Percentiles rank a stretch among this genome's conserved stretches.
These are phyloP conservation scores for Phylloscopus trochilus DNA, from an alignment of 2,113 vertebrate genomes.

Conservation along the genomic window DNA sequence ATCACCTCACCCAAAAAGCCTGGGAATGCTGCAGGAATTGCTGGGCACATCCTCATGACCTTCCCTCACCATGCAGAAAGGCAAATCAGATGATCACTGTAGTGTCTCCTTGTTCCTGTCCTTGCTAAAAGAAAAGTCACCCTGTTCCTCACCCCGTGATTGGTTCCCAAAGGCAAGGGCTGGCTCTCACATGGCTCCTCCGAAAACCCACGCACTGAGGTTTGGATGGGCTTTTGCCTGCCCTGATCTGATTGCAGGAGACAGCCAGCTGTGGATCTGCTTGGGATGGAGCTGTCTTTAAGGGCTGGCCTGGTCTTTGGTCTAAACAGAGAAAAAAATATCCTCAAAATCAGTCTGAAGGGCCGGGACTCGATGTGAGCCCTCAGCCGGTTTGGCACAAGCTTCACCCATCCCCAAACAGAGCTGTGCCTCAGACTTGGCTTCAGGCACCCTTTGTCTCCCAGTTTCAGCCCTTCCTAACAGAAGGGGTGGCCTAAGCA, in stretches of 20 bases:
- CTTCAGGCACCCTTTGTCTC: neutral
- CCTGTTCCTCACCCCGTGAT: neutral
- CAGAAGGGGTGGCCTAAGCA: neutral
- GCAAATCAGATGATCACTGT: neutral
- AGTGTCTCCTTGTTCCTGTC: neutral
- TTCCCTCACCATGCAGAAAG: neutral
- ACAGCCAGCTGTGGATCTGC: neutral
- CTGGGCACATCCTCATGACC: neutral
- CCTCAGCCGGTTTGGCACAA: accelerated
- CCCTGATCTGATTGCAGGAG: constrained; percentile 40
- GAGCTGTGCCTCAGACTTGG: neutral
- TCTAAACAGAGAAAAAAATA: neutral
- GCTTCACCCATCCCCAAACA: neutral
- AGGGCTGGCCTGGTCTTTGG: neutral
- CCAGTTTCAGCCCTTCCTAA: neutral
- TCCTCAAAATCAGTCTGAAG: neutral
- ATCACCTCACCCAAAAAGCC: neutral
- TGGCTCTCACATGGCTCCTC: neutral
- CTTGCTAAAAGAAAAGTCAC: constrained; percentile 42
- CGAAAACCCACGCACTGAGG: neutral
- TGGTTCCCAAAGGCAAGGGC: neutral
- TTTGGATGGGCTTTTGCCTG: neutral
- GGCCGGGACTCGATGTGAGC: neutral
- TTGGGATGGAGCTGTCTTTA: neutral
- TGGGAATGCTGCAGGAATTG: neutral